Percentiles rank a stretch among this genome's conserved stretches.
These are phyloP conservation scores for Lasioglossum zephyrum DNA, from an alignment of 2,888 invertebrate species.

Conservation along the genomic window DNA sequence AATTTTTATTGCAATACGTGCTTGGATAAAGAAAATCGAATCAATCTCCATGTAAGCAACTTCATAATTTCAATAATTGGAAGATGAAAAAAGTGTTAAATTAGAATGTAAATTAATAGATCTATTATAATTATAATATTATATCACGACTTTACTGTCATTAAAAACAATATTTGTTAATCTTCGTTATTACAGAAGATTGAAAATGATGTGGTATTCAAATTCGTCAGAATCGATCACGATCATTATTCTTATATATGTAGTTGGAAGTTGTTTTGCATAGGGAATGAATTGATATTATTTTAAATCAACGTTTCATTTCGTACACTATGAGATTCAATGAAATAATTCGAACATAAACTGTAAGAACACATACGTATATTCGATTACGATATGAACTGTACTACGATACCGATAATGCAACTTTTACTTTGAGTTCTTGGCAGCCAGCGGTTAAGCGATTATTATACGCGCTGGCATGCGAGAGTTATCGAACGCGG, in stretches of 20 bases:
- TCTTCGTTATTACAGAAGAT: no score
- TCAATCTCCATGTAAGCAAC: no score
- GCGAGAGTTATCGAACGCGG: conserved; percentile 52
- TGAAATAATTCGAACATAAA: conserved; percentile 11
- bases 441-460: conserved; percentile 24
- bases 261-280: not conserved
- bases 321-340: not conserved
- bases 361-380: not conserved
- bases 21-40: no score
- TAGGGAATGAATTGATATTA: not conserved
- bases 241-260: not conserved
- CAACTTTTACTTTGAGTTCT: conserved; percentile 53
- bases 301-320: not conserved
- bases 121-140: no score
- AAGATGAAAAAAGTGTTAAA: no score
- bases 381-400: conserved; percentile 28
- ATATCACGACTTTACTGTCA: no score
- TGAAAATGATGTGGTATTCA: no score
- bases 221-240: no score
- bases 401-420: conserved; percentile 38
- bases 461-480: conserved; percentile 43
- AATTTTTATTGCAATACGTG: no score
- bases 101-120: no score
- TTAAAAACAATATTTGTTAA: no score
- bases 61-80: no score